phyloP scores from a whole-genome alignment of 2,113 vertebrate genomes.

The Cathartes aura region DNA sequence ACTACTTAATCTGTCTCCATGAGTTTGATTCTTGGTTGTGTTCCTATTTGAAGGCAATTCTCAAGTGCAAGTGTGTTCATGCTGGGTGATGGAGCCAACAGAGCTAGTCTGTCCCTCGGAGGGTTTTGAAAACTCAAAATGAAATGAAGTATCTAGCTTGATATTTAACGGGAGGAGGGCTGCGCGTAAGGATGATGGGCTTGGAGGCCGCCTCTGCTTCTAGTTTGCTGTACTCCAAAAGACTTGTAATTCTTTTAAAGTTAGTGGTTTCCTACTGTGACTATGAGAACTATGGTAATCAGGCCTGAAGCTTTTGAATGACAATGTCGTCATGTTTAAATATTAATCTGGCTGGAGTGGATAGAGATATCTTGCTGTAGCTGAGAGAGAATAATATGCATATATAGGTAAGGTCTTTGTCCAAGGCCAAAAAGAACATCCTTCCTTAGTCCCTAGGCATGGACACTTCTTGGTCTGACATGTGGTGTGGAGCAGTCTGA shows the following conservation, averaged over 20 bases:
- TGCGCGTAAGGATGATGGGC: neutral
- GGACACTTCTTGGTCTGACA: neutral
- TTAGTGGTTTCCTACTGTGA: neutral
- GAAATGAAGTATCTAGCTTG: neutral
- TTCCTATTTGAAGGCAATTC: neutral
- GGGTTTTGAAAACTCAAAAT: neutral
- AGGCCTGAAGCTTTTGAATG: conserved; percentile 14
- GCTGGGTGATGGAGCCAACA: neutral
- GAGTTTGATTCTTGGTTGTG: neutral
- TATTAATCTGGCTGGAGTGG: neutral
- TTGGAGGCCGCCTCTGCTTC: neutral
- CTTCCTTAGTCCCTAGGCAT: neutral
- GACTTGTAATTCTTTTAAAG: neutral
- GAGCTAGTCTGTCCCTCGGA: neutral
- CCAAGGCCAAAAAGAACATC: neutral
- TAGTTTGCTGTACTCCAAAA: neutral
- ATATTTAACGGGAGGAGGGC: neutral
- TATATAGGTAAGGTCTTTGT: neutral
- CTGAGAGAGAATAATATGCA: neutral
- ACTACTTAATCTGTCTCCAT: neutral
- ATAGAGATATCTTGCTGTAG: neutral
- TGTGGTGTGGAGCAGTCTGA: fast-evolving
- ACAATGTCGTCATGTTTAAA: neutral
- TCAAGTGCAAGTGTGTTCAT: neutral
- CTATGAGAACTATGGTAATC: neutral